Conservation (phyloP, 2,113 vertebrate species). For the Blennius ocellaris region DNA sequence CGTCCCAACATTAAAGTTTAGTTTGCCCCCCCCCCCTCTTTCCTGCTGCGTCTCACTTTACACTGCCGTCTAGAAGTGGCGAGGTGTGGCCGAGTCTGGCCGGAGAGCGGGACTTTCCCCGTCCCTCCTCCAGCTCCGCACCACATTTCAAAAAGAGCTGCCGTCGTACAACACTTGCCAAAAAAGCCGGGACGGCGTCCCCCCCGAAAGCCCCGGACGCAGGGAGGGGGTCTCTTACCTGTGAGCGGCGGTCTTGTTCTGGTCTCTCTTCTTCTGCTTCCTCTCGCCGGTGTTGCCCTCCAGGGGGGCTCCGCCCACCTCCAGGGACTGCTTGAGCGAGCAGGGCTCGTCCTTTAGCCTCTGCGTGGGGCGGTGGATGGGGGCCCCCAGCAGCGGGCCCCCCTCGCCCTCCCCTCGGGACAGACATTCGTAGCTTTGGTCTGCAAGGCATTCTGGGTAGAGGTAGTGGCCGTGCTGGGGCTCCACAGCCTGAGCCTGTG, state of each 20-base stretch:
- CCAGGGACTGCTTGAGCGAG: slow-evolving; percentile 75
- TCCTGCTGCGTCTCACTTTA: background rate
- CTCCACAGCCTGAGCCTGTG: slow-evolving; percentile 79
- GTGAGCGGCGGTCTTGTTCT: slow-evolving; percentile 94
- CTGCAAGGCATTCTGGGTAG: slow-evolving; percentile 87
- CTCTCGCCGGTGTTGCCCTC: slow-evolving; percentile 81
- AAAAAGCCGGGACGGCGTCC: too few relatives aligned
- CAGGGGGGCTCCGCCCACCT: slow-evolving; percentile 57
- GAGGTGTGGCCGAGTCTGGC: slow-evolving; percentile 72
- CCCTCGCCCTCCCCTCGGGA: slow-evolving; percentile 82
- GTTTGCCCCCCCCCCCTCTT: background rate
- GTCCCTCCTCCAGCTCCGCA: slow-evolving; percentile 40
- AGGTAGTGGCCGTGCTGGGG: slow-evolving; percentile 83
- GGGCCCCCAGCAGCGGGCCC: slow-evolving; percentile 69
- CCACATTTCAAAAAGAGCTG: slow-evolving; percentile 42
- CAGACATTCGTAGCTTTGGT: slow-evolving; percentile 85
- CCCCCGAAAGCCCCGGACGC: too few relatives aligned
- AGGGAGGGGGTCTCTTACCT: slow-evolving; percentile 74
- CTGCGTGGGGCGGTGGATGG: slow-evolving; percentile 79
- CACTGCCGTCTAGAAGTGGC: slow-evolving; percentile 22
- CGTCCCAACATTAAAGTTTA: background rate
- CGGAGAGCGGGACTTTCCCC: slow-evolving; percentile 66
- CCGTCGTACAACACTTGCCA: slow-evolving; percentile 20
- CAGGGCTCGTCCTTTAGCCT: slow-evolving; percentile 82
- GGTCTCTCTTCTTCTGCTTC: slow-evolving; percentile 94